Conservation (phyloP, 1,140 invertebrate species). For the Drosophila murphyi region DNA sequence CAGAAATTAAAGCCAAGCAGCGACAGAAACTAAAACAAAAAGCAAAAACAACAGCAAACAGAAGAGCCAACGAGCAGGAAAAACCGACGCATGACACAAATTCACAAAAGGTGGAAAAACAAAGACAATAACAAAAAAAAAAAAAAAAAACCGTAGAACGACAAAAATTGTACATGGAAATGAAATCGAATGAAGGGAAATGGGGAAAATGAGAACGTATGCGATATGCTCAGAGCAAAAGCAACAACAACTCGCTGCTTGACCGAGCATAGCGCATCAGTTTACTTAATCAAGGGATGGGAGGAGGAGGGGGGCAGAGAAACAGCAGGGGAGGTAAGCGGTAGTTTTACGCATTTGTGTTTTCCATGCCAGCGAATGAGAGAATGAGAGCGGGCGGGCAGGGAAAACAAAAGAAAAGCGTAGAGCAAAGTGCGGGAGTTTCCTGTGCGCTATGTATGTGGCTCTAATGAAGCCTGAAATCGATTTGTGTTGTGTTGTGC, state of each 20-base stretch:
- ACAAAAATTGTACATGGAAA: conserved; percentile 63
- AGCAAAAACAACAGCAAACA: conserved; percentile 20
- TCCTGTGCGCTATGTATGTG: conserved; percentile 62
- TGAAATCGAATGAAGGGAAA: conserved; percentile 65
- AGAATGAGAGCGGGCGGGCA: not conserved
- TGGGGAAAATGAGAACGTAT: conserved; percentile 57
- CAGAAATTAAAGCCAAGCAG: conserved; percentile 71
- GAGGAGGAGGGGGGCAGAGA: not conserved
- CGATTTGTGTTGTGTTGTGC: conserved; percentile 57
- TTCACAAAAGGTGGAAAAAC: conserved; percentile 63
- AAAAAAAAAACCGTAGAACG: conserved; percentile 37
- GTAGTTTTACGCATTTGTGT: conserved; percentile 54
- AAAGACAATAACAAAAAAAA: not conserved
- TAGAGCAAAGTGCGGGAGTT: conserved; percentile 62
- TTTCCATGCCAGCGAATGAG: conserved; percentile 29
- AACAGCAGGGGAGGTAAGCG: not conserved
- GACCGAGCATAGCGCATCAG: conserved; percentile 70
- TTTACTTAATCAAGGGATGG: conserved; percentile 2
- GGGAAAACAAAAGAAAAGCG: conserved; percentile 53
- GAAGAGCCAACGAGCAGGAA: conserved; percentile 51
- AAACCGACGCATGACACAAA: conserved; percentile 74
- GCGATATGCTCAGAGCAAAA: conserved; percentile 38
- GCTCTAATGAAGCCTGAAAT: conserved; percentile 79
- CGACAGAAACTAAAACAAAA: conserved; percentile 5
- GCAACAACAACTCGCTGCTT: conserved; percentile 52